Evolutionary conservation across 2,888 invertebrate species (phyloP), one percentile per base, ranked within the genome.

Genomic region (Hydropsyche betteni): DNA sequence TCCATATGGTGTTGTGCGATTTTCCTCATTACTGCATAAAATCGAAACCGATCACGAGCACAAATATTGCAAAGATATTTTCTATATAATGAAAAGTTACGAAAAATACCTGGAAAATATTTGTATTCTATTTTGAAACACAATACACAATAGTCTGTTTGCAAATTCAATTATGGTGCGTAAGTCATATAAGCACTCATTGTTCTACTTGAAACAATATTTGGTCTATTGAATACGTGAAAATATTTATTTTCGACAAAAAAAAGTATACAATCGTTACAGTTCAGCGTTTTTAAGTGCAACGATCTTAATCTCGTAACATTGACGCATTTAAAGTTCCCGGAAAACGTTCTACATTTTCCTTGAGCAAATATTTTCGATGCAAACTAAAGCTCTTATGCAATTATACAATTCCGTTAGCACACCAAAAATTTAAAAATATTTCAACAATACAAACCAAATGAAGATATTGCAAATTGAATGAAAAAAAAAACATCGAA

Each of bases 371-470:
- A 44, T 8, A 4, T 8, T 44, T 44, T 44, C 44, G 10, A 44
- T 44, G 44, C 44, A 44, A 44, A 44, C 44, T 44, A 50, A 51
- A 50, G 7, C 24, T 50, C 50, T 14, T 44, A 53, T 72, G 72
- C 72, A 71, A 70, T 70, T 70, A 2, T 16, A 38, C 52, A 52
- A 52, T 55, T 36, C 4, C 36, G 72, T 1, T 8, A 10, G 44
- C 10, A 44, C 1, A 44, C 72, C 61, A 55, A 58, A 72, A 72
- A 58, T 72, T 71, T 55, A 5, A 16, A 72, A 72, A 72, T 58
- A 36, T 64, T 64, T 36, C 36, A 64, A 64, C 36, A 36, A 64
- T 4, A 5, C 34, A 12, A 24, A 64, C 5, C n/a, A n/a, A 53
- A 14, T n/a, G 5, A 16, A n/a, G 0, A 14, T n/a, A n/a, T 53